Percentiles rank a stretch among this genome's conserved stretches.
Conservation (phyloP, 2,113 vertebrate species). For the Callipepla squamata region DNA sequence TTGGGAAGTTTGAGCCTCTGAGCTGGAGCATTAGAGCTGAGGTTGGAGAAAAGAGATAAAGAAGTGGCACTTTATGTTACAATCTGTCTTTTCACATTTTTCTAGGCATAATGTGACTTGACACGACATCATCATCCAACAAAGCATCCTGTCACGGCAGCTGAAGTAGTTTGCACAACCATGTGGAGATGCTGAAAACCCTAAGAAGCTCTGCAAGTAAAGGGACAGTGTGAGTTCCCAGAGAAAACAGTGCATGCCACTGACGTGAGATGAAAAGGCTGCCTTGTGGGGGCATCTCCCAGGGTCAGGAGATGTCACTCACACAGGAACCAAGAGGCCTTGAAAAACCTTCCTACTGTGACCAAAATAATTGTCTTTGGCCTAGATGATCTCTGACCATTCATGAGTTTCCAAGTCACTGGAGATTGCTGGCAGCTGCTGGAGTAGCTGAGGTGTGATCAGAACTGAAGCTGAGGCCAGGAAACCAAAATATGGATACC, state of each 20-base stretch:
- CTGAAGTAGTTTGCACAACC: background rate
- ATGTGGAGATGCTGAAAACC: background rate
- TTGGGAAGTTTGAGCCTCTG: background rate
- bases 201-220: background rate
- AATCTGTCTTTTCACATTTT: conserved; percentile 57
- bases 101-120: conserved; percentile 51
- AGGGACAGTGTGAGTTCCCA: background rate
- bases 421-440: background rate
- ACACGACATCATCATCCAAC: conserved; percentile 24
- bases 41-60: background rate
- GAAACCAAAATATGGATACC: accelerated
- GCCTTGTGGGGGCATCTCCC: background rate
- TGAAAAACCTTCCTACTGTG: background rate
- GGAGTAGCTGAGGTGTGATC: background rate
- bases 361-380: background rate
- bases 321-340: background rate
- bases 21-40: background rate
- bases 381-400: background rate
- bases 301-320: background rate
- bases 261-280: background rate
- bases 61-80: conserved; percentile 42
- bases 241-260: accelerated
- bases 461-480: background rate
- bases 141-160: background rate
- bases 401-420: background rate